Evolutionary conservation across 37 sponge, comb jelly and placozoan species (phyloP).

Genomic region (Beroe forskalii): DNA sequence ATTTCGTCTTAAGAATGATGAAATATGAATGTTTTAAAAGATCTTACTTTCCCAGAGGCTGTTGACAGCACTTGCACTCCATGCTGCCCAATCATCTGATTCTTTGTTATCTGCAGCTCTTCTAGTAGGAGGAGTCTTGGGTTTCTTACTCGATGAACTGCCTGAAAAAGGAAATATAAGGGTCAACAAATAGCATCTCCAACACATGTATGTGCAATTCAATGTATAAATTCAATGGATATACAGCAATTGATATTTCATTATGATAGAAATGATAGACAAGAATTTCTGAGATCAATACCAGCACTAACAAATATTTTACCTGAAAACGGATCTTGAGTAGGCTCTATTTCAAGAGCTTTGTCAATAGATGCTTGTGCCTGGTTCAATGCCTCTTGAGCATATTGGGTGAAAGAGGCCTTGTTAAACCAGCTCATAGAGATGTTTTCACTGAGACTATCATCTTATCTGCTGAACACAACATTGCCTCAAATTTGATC

Average conservation of each 20-base stretch:
- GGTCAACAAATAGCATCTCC: no score
- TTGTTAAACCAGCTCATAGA: conserved; percentile 56
- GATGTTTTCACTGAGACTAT: not conserved
- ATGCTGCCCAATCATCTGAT: conserved; percentile 38
- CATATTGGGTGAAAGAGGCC: conserved; percentile 18
- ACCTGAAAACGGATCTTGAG: conserved; percentile 45
- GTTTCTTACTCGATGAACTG: not conserved
- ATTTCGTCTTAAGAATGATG: no score
- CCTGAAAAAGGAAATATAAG: no score
- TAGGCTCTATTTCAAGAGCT: conserved; percentile 58
- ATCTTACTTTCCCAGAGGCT: conserved; percentile 54
- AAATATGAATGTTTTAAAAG: no score
- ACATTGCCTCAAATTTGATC: not conserved
- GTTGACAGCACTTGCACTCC: conserved; percentile 45
- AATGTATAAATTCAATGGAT: no score
- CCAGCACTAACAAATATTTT: not conserved
- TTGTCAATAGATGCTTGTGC: conserved; percentile 53
- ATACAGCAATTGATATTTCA: no score
- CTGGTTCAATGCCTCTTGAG: conserved; percentile 40
- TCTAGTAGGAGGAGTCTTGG: not conserved
- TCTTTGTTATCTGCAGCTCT: not conserved
- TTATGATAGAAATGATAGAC: no score
- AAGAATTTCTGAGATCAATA: no score
- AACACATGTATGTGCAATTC: no score
- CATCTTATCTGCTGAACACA: not conserved